Evolutionary conservation across 2,888 invertebrate species (phyloP).

Genomic region (Laothoe populi): DNA sequence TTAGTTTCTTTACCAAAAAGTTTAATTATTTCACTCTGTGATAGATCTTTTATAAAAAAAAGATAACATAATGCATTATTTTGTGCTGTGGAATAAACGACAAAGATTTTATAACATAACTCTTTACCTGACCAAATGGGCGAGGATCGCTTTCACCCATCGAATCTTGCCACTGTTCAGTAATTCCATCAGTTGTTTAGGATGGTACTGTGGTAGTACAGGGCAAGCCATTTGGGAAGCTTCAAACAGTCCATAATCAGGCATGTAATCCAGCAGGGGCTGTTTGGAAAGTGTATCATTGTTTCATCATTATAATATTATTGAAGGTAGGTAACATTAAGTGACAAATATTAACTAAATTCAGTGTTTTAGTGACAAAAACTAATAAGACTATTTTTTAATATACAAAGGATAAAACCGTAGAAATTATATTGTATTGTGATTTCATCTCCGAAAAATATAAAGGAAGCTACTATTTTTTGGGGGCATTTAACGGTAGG

Average conservation of each 20-base stretch:
- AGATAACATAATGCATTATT: no score
- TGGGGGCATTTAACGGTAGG: no score
- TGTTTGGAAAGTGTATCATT: constrained; percentile 40
- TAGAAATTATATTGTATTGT: no score
- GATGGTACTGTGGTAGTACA: constrained; percentile 99
- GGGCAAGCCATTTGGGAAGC: constrained; percentile 98
- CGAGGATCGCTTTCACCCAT: constrained; percentile 98
- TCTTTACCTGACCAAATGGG: constrained; percentile 94
- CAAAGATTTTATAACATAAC: neutral
- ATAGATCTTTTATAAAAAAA: neutral
- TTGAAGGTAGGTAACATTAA: neutral
- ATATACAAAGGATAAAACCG: no score
- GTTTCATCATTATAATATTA: neutral
- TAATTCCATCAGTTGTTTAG: constrained; percentile 98
- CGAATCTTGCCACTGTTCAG: constrained; percentile 98
- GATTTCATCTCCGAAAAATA: no score
- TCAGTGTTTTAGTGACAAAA: no score
- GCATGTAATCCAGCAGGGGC: constrained; percentile 92
- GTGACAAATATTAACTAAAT: no score
- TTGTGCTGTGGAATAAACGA: neutral
- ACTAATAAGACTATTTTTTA: no score
- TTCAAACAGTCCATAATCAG: constrained; percentile 97
- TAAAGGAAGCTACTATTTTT: no score
- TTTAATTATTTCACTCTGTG: neutral
- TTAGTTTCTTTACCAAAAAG: no score